Base-by-base conservation (phyloP, 2,113 vertebrate species). In the Elaphurus davidianus region DNA sequence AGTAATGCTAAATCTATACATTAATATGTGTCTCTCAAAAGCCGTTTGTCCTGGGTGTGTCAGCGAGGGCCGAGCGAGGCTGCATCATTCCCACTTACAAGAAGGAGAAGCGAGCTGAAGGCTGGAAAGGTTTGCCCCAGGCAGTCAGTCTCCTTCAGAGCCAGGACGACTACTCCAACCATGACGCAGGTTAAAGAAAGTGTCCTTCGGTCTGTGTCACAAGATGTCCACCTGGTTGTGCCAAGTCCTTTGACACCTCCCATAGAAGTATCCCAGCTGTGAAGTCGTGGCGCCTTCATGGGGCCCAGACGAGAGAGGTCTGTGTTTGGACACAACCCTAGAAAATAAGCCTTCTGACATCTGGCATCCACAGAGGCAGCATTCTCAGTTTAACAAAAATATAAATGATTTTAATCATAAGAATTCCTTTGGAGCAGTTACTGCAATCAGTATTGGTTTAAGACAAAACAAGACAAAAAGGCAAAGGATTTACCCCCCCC, bases 121-220 rank as follows among this genome's bases (percentile, higher is more conserved):
- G 17, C 47, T 10, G 3, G 43, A 57, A 57, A 87, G n/a, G 16
- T 52, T 60, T 60, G 47, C 54, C 30, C 83, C 43, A 2, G 6
- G 36, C 11, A 59, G 52, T 36, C 30, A 23, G n/a, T 30, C 43
- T 54, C 23, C 13, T 7, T 55, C 57, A 84, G 57, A 55, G 59
- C 59, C 30, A 47, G 50, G 54, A 91, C 67, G 12, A 40, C 67
- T 36, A 36, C 21, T 64, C 64, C 94, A 90, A n/a, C 28, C 64
- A 47, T 33, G 7, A 71, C 43, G 0, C 52, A 40, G 89, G 47
- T 28, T 60, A 52, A 78, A 89, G 87, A 45, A 33, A 92, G 83
- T 7, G 21, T 62, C 86, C 93, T 96, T 95, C 76, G 36, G 93
- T 93, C 76, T 93, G 90, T 90, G 54, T 97, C 88, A 86, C 87